Evolutionary conservation across 2,113 vertebrate genomes (phyloP), one percentile per base, ranked within the genome.

Genomic region (Colistium nudipinnis): DNA sequence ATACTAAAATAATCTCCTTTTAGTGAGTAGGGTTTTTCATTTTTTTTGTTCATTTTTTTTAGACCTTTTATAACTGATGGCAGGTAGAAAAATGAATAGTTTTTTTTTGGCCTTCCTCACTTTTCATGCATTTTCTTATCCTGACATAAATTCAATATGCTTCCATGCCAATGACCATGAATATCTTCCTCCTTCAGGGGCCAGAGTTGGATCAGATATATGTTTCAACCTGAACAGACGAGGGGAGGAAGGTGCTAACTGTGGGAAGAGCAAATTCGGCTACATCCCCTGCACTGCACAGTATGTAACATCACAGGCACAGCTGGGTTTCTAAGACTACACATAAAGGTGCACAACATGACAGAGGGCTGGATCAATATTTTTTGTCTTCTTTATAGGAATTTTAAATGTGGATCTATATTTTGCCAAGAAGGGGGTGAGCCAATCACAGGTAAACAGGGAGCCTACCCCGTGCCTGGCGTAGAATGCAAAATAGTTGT

Each of bases 351-450:
- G n/a, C n/a, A n/a, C n/a, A n/a, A n/a, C n/a, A n/a, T n/a, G n/a
- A n/a, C n/a, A n/a, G n/a, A n/a, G n/a, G n/a, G n/a, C n/a, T n/a
- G n/a, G n/a, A n/a, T n/a, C n/a, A n/a, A n/a, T 25, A 13, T 8
- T 25, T 6, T 38, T 27, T 22, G 30, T 17, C 47, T 30, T 54
- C 22, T 28, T 22, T 25, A 8, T 84, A 97, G 95, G 62, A 82
- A 92, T 20, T 52, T 92, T 1, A 93, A 70, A 30, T 98, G 96
- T 0, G 95, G 95, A 5, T 80, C 85, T 0, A 90, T 97, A 31
- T 93, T 93, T 78, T 98, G 96, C 4, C 43, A 68, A 0, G 93
- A 90, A 0, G 93, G 94, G 1, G 88, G 72, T 0, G 27, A 71
- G 0, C 91, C 71, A 0, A 71, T 94, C 76, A 92, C 93, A 0